Evolutionary conservation across 2,797 vertebrate genomes (phyloP).

Genomic region (Phalloptychus januarius): DNA sequence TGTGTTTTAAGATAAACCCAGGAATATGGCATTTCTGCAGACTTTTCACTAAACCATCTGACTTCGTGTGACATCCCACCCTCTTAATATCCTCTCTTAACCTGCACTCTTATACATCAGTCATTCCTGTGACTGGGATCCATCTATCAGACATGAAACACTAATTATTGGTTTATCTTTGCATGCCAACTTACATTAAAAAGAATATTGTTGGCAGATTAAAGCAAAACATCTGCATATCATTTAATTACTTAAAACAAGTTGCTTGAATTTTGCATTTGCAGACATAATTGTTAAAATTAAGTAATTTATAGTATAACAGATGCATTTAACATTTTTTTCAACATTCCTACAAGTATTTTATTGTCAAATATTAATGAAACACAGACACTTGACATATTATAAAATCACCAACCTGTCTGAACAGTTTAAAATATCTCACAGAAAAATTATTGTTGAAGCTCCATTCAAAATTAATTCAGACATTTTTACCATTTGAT

Average conservation of each 20-base stretch:
- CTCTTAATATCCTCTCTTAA: not conserved
- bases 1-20: not conserved
- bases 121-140: not conserved
- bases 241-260: not conserved
- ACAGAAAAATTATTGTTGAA: not conserved
- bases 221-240: not conserved
- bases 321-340: not conserved
- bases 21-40: not conserved
- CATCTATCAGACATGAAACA: not conserved
- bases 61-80: not conserved
- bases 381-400: not conserved
- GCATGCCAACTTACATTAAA: not conserved
- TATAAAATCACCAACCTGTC: not conserved
- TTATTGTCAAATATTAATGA: not conserved
- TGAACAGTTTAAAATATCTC: not conserved
- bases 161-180: not conserved
- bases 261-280: not conserved
- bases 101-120: not conserved
- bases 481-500: not conserved
- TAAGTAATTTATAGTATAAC: not conserved
- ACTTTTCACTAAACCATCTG: not conserved
- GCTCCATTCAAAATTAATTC: not conserved
- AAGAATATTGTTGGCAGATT: not conserved
- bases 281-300: not conserved
- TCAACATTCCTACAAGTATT: not conserved